Percentiles rank a stretch among this genome's conserved stretches.
These are phyloP conservation scores for Lasioglossum leucozonium DNA, from an alignment of 2,888 invertebrate species.

Conservation along the genomic window DNA sequence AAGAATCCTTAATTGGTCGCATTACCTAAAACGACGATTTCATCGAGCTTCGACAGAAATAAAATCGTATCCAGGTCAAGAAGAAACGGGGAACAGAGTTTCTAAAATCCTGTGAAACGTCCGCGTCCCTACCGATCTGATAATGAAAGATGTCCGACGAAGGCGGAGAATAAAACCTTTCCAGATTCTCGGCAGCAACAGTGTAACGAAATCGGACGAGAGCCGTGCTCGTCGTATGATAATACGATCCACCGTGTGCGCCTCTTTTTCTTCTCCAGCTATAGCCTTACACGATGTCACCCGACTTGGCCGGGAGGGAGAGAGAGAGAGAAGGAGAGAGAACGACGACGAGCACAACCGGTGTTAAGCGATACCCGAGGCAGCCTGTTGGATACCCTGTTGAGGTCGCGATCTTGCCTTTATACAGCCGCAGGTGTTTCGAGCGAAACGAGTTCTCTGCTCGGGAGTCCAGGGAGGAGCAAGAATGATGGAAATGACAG, in stretches of 20 bases:
- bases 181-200: not conserved
- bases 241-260: slow-evolving; percentile 43
- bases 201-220: slow-evolving; percentile 27
- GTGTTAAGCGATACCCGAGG: slow-evolving; percentile 75
- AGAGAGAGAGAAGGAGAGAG: not conserved
- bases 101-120: not conserved
- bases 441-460: slow-evolving; percentile 68
- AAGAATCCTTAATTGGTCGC: not conserved
- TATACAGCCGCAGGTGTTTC: slow-evolving; percentile 62
- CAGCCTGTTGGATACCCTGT: slow-evolving; percentile 67
- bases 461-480: slow-evolving; percentile 9
- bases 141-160: not conserved
- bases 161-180: not conserved
- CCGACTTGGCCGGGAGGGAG: slow-evolving; percentile 17
- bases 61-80: not conserved
- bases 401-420: slow-evolving; percentile 72
- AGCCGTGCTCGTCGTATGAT: slow-evolving; percentile 5
- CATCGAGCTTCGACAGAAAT: not conserved
- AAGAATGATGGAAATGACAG: slow-evolving; percentile 25
- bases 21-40: not conserved
- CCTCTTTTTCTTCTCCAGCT: slow-evolving; percentile 46
- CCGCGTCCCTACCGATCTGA: not conserved
- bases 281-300: slow-evolving; percentile 57
- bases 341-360: slow-evolving; percentile 52
- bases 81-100: not conserved